Base-by-base conservation (phyloP, 2,113 vertebrate species). In the Ceyx margarethae region DNA sequence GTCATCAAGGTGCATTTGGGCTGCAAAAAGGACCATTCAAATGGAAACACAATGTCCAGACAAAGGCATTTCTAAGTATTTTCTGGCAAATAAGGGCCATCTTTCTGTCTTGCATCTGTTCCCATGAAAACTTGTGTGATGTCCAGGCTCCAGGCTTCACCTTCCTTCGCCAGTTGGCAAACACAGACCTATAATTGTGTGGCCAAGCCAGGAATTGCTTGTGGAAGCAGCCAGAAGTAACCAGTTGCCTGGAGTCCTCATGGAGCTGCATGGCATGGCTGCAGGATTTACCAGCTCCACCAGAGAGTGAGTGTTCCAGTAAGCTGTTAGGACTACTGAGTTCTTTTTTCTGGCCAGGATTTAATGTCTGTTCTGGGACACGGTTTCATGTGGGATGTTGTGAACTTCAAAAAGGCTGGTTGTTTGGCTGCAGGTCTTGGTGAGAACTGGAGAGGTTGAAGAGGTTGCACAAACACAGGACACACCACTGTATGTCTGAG, bases 31-130 rank as follows among this genome's bases (percentile, higher is more conserved):
- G 35, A 50, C 60, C 0, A 0, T 42, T 91, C 46, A 29, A 22
- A 84, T 62, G 86, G 66, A 94, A 91, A 57, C 73, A 12, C 1
- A 0, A 19, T 64, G 87, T 76, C 91, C 90, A 89, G 76, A 87
- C 2, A 7, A 78, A 88, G 26, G 51, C 75, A 78, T 87, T 87
- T 83, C 87, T 81, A 54, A 79, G 92, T 66, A 53, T 93, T 87
- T 83, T 31, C 91, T 93, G 90, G 86, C 84, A 94, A 86, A 81
- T 91, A 54, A 83, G 94, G 87, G 61, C 60, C 46, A 11, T 79
- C 66, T 94, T 76, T 87, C 67, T 54, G 51, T 45, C 72, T 84
- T n/a, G 67, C 80, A 74, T 94, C 90, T 87, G 88, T 75, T 91
- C 43, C 3, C 40, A 8, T 56, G 68, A 57, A 93, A 93, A 65